Base-by-base conservation (phyloP, 2,888 invertebrate species). In the Pristionchus fissidentatus region DNA sequence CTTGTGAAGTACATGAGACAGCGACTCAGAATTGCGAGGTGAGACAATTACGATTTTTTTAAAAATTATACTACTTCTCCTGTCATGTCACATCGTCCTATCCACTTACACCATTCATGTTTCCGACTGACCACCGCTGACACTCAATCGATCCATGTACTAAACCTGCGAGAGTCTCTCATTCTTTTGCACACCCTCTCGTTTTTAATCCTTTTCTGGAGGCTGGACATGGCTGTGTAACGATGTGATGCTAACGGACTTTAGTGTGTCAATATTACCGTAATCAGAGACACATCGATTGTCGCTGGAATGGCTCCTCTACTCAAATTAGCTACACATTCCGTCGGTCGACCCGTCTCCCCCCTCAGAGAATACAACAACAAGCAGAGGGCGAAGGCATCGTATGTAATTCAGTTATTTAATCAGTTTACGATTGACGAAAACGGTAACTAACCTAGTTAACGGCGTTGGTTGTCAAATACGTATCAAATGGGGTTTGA, bases 1-100 rank as follows among this genome's bases (percentile, higher is more conserved):
- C 85, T 91, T 22, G 88, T 91, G 32, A 91, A 91, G 84, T 91
- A 91, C 85, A 90, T 91, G 90, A 85, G 90, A 29, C 90, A 90
- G 85, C 85, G 84, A 55, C 60, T 86, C 43, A 83, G 84, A 26
- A 83, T 86, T 13, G 84, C 85, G 0, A 75, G 84, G 84, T 84
- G 52, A 79, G 78, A 29, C 55, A 84, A 22, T 35, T 29, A 35
- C 22, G 13, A 7, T 49, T 52, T 77, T 83, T 3, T 38, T 84
- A 26, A 22, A 46, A 38, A 83, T 81, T 38, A n/a, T 38, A 19
- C 0, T 4, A 29, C 2, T 4, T n/a, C 41, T 46, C 22, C 41
- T 3, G 1, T 32, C 49, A 10, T 49, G 49, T 49, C 19, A 49
- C 10, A 19, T 49, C 10, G 19, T 15, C 49, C 19, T 49, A 10